Percentiles rank a stretch among this genome's conserved stretches.
Conservation (phyloP, 2,113 vertebrate genomes). For the Percina caprodes region DNA sequence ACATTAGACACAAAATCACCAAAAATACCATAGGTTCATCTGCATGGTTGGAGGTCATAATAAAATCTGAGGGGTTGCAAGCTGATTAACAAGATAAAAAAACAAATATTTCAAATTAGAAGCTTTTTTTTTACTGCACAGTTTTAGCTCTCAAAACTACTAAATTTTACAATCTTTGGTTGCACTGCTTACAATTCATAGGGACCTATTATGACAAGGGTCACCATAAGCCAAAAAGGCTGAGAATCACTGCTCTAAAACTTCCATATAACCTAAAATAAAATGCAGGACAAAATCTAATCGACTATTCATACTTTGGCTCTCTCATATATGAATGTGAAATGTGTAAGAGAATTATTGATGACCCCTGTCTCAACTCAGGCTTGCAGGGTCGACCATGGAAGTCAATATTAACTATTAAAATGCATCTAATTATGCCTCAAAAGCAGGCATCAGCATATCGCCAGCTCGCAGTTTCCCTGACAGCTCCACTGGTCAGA, state of each 20-base stretch:
- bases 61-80: neutral
- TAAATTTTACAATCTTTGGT: neutral
- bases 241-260: neutral
- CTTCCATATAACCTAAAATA: neutral
- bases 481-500: neutral
- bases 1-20: neutral
- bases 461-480: neutral
- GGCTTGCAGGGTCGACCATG: conserved; percentile 21
- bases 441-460: neutral
- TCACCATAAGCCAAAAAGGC: neutral
- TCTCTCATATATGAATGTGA: conserved; percentile 1
- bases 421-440: conserved; percentile 20
- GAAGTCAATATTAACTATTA: conserved; percentile 25
- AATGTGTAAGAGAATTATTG: conserved; percentile 47
- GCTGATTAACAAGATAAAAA: neutral
- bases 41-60: neutral
- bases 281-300: conserved; percentile 3
- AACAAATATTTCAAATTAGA: no score
- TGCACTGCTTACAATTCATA: neutral
- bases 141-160: neutral
- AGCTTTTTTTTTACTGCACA: neutral
- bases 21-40: neutral
- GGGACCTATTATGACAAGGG: neutral
- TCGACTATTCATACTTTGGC: neutral
- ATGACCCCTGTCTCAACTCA: conserved; percentile 4